These are phyloP conservation scores for fruit fly (Drosophila melanogaster) DNA, from an alignment of 1,140 invertebrate genomes.

Conservation along the genomic window Release_6_plus_ISO1_MT NT_037436.4:27255501-27256000, in stretches of 20 bases:
- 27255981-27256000: too few relatives aligned
- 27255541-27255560: neutral
- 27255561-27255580: too few relatives aligned
- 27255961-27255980: too few relatives aligned
- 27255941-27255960: too few relatives aligned
- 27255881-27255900: too few relatives aligned
- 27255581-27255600: constrained; percentile 1
- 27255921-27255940: too few relatives aligned
- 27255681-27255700: neutral
- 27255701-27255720: constrained; percentile 9
- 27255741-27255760: neutral
- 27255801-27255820: too few relatives aligned
- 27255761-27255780: neutral
- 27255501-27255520: constrained; percentile 5
- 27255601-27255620: constrained; percentile 7
- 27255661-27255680: neutral
- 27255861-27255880: too few relatives aligned
- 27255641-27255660: neutral
- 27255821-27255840: neutral
- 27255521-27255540: constrained; percentile 5
- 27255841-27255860: too few relatives aligned
- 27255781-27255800: neutral
- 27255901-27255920: too few relatives aligned
- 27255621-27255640: constrained; percentile 3
- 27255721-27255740: neutral